A percentile compares a stretch with the other conserved stretches of the same genome.
Conservation (phyloP, 1,140 invertebrate species). For the Drosophila auraria region DNA sequence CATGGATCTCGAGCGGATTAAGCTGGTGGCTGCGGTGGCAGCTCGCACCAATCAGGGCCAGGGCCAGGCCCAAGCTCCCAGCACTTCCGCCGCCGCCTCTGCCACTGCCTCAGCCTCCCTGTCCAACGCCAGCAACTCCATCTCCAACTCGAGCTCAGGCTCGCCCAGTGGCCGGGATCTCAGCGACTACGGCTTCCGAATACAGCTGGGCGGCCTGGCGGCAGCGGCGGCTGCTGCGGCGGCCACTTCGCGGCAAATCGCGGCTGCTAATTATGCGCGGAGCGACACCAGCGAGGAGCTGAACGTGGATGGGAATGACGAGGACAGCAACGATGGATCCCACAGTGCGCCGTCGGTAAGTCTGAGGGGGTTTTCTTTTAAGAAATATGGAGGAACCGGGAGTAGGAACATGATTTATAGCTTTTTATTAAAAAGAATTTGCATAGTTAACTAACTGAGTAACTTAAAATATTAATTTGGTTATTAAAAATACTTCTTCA, state of each 20-base stretch:
- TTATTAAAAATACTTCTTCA: no score
- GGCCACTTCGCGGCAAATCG: slow-evolving; percentile 79
- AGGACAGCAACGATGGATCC: slow-evolving; percentile 80
- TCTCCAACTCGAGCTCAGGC: slow-evolving; percentile 51
- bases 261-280: slow-evolving; percentile 80
- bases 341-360: slow-evolving; percentile 84
- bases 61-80: slow-evolving; percentile 32
- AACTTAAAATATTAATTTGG: no score
- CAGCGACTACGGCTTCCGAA: slow-evolving; percentile 84
- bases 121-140: slow-evolving; percentile 42
- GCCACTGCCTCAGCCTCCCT: slow-evolving; percentile 25
- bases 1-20: slow-evolving; percentile 84
- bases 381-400: background rate
- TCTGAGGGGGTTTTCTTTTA: background rate
- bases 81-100: slow-evolving; percentile 39
- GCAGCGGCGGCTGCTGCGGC: slow-evolving; percentile 80
- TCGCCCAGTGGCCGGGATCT: slow-evolving; percentile 73
- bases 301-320: slow-evolving; percentile 84
- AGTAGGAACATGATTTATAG: background rate
- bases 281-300: slow-evolving; percentile 84
- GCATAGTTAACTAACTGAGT: background rate
- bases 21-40: slow-evolving; percentile 77
- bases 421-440: background rate
- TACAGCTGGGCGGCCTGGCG: slow-evolving; percentile 83
- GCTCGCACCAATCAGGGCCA: slow-evolving; percentile 53